These are phyloP conservation scores for Selene dorsalis DNA, from an alignment of 2,797 vertebrate species.

Conservation along the genomic window DNA sequence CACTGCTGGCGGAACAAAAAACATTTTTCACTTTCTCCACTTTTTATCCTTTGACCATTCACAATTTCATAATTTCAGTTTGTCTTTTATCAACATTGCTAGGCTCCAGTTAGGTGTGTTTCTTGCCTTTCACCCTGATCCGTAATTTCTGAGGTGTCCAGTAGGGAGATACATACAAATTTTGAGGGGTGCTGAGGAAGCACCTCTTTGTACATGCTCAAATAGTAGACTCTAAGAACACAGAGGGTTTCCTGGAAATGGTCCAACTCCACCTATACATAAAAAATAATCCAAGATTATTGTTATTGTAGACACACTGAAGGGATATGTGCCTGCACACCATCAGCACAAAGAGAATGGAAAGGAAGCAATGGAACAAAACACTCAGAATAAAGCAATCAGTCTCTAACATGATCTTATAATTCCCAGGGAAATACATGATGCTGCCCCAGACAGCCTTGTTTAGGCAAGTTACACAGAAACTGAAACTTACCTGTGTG, in stretches of 20 bases:
- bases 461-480: not conserved
- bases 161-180: slow-evolving; percentile 81
- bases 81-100: slow-evolving; percentile 1
- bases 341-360: not conserved
- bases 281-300: slow-evolving; percentile 22
- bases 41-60: not conserved
- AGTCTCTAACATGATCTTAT: not conserved
- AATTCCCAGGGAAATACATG: not conserved
- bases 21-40: not conserved
- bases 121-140: slow-evolving; percentile 60
- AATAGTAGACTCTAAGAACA: slow-evolving; percentile 90
- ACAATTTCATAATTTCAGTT: not conserved
- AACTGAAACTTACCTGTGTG: slow-evolving; percentile 85
- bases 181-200: slow-evolving; percentile 66
- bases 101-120: not conserved
- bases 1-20: slow-evolving; percentile 38
- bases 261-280: slow-evolving; percentile 88
- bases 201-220: slow-evolving; percentile 82
- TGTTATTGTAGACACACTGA: not conserved
- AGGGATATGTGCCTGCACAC: not conserved
- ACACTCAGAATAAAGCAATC: not conserved
- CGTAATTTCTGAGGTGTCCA: slow-evolving; percentile 72
- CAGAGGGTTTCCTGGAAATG: slow-evolving; percentile 88
- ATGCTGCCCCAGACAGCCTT: not conserved
- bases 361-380: not conserved